Evolutionary conservation across 2,888 invertebrate species (phyloP), one percentile per base, ranked within the genome.

Genomic region (Drosophila buzzatii): DNA sequence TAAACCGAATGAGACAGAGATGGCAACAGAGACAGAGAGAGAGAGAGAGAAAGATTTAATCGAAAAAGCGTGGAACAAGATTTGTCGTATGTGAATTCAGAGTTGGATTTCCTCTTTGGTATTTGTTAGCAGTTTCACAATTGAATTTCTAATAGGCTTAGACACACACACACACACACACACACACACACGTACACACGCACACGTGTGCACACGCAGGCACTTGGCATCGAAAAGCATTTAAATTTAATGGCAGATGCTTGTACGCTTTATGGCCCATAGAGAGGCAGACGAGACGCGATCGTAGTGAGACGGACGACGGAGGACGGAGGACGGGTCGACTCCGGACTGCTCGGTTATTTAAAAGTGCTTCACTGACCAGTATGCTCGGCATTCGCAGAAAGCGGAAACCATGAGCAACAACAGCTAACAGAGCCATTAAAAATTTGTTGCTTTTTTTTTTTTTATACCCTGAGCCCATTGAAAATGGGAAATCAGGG

Each of bases 141-240:
- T 85, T 85, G 89, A 89, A 89, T 89, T 84, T 89, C 85, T 87
- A 89, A 85, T 89, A 75, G 89, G 77, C 80, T 73, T 73, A 72
- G 51, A 51, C 49, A 8, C 23, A 45, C 59, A 55, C n/a, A 53
- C 53, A 35, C 18, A 23, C 16, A 44, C 39, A 23, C n/a, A 7
- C 3, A 18, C 14, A 47, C 47, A 20, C 16, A 42, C 57, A 45
- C 55, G 42, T 55, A 58, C 12, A 53, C 27, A n/a, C 37, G 2
- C 3, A 33, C 33, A 44, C 44, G 51, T 51, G 27, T n/a, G 41
- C 55, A 41, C 16, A 49, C 49, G 16, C 33, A 27, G 47, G 61
- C 70, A 72, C 68, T 81, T 79, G 76, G 82, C 85, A 87, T 85
- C 81, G 85, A 89, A 85, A 89, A 85, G 70, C 89, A 87, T 89